phyloP scores from a whole-genome alignment of 2,888 invertebrate genomes.

The Cheilosia scutellata region DNA sequence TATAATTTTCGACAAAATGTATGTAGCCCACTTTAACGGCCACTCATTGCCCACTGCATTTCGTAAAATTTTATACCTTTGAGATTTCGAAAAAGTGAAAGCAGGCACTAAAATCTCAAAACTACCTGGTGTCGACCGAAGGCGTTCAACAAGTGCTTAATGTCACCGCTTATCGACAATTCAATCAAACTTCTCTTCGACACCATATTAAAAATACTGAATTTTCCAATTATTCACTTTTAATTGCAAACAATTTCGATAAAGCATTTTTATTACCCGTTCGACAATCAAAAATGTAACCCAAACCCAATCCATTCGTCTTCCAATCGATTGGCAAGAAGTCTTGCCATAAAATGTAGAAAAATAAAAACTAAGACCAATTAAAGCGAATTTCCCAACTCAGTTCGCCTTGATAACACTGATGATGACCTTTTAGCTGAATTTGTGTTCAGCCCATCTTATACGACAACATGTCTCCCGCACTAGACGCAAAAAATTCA shows the following conservation, averaged over 20 bases:
- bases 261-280: constrained; percentile 43
- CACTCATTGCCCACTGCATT: background rate
- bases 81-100: constrained; percentile 28
- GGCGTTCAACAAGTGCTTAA: constrained; percentile 23
- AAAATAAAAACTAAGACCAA: constrained; percentile 19
- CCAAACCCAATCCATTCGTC: constrained; percentile 11
- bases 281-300: constrained; percentile 17
- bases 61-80: background rate
- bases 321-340: background rate
- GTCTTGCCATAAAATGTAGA: constrained; percentile 1
- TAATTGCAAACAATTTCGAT: constrained; percentile 41
- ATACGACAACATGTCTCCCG: constrained; percentile 21
- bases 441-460: constrained; percentile 47
- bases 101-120: background rate
- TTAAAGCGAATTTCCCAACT: constrained; percentile 42
- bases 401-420: constrained; percentile 33
- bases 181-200: constrained; percentile 39
- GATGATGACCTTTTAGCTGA: constrained; percentile 52
- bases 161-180: constrained; percentile 48
- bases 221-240: constrained; percentile 46
- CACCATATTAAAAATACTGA: constrained; percentile 16
- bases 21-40: too few relatives aligned
- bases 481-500: constrained; percentile 50
- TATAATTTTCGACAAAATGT: background rate
- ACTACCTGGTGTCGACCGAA: background rate